Evolutionary conservation across 2,888 invertebrate species (phyloP).

Genomic region (Acronicta psi): DNA sequence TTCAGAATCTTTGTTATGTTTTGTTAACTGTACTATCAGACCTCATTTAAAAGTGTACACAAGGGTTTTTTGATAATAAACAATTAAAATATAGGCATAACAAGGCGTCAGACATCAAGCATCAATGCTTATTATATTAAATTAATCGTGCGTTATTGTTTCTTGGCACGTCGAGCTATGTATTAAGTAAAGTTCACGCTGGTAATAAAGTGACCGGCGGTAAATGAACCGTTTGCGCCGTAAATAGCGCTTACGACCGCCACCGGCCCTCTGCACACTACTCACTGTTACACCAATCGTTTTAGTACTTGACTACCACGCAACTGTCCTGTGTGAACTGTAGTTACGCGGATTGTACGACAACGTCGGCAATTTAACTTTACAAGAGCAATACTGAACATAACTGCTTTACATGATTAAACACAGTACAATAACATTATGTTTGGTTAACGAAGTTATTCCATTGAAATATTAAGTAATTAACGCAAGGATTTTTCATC

Average conservation of each 20-base stretch:
- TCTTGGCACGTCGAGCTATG: conserved; percentile 44
- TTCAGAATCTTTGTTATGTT: too few species aligned
- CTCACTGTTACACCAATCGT: conserved; percentile 56
- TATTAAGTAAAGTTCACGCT: conserved; percentile 75
- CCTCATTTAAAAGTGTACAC: too few species aligned
- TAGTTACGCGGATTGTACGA: conserved; percentile 13
- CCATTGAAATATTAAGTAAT: background rate
- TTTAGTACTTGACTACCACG: conserved; percentile 50
- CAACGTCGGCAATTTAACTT: conserved; percentile 19
- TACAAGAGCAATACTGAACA: conserved; percentile 6
- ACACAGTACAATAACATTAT: background rate
- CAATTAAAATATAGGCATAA: too few species aligned
- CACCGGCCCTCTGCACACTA: conserved; percentile 65
- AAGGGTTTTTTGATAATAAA: too few species aligned
- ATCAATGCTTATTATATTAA: conserved; percentile 29
- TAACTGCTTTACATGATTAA: background rate
- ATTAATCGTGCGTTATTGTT: conserved; percentile 33
- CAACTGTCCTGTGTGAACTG: conserved; percentile 25
- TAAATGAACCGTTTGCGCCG: conserved; percentile 77
- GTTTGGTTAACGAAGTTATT: too few species aligned
- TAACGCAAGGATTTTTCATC: background rate
- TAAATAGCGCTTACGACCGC: conserved; percentile 79
- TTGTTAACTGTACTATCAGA: too few species aligned
- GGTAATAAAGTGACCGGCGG: conserved; percentile 74
- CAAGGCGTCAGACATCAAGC: conserved; percentile 17